Base-by-base conservation (phyloP, 35 echinoderm and acorn worm species). In the Apostichopus californicus region DNA sequence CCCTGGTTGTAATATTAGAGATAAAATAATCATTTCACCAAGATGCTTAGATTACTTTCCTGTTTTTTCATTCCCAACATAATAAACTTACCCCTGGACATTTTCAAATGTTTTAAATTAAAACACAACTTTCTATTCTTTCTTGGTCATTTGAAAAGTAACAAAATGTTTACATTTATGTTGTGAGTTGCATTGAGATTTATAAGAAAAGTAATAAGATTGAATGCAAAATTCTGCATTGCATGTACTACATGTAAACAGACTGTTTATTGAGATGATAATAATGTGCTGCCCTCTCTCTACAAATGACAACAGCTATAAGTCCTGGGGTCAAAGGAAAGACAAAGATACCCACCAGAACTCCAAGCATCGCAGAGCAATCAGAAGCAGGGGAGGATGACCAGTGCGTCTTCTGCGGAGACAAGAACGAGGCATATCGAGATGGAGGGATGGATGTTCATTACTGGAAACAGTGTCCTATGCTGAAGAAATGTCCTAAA, bases 381-480 rank as follows among this genome's bases (percentile, higher is more conserved):
- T 98, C 97, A 0, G 97, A 98, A 26, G 88, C 91, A 20, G 97
- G 96, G 0, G 96, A 98, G 55, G 97, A 98, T 71, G 90, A 93
- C 53, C 94, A 93, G 87, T 98, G 97, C 61, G 92, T 98, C 52
- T 98, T 98, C 77, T 98, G 97, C 59, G 79, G 79, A 75, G 97
- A 98, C 56, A 94, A 93, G 54, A 92, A 98, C 89, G 92, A 96
- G 5, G 88, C 91, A 23, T 98, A 94, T 61, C 94, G 90, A 73
- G 95, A 96, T 10, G 97, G 95, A 71, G 97, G 97, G 0, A 72
- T 99, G 64, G 97, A 99, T 77, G 22, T 99, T 1, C 97, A 99
- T 54, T 99, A 99, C 90, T 99, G 97, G 97, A 96, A 96, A 77
- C 92, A 92, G 24, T 99, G 97, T 66, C 97, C 97, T 10, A 96